These are phyloP conservation scores for Pseudomyrmex sp. DNA, from an alignment of 1,140 invertebrate species.

Conservation along the genomic window DNA sequence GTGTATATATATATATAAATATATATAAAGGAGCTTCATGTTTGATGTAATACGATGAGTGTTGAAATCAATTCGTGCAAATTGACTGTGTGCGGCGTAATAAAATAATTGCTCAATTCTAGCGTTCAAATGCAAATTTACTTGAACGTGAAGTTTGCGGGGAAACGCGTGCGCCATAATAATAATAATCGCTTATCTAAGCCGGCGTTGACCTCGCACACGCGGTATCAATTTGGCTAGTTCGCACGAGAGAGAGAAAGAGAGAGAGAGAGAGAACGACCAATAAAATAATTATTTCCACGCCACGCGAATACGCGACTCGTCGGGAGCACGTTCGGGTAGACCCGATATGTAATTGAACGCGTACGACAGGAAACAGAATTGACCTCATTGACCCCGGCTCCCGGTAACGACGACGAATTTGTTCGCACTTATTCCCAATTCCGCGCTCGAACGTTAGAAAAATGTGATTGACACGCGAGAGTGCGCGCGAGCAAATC, in stretches of 20 bases:
- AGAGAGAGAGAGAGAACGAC: not conserved
- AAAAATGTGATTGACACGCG: not conserved
- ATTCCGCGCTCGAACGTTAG: not conserved
- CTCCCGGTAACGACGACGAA: slow-evolving; percentile 13
- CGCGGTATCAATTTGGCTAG: slow-evolving; percentile 32
- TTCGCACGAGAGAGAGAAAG: not conserved
- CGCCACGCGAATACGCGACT: slow-evolving; percentile 9
- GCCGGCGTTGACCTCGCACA: slow-evolving; percentile 28
- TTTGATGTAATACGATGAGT: no score
- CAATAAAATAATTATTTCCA: slow-evolving; percentile 54
- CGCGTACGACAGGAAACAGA: slow-evolving; percentile 64
- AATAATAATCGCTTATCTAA: slow-evolving; percentile 29
- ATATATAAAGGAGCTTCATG: no score
- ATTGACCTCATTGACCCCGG: slow-evolving; percentile 64
- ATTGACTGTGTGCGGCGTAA: not conserved
- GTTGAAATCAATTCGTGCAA: no score
- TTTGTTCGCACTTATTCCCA: slow-evolving; percentile 34
- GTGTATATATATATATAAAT: no score
- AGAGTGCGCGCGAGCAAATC: not conserved
- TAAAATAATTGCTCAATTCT: not conserved
- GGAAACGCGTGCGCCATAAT: slow-evolving; percentile 16
- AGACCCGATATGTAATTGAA: slow-evolving; percentile 63
- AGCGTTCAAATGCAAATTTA: slow-evolving; percentile 29
- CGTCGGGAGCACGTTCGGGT: slow-evolving; percentile 5
- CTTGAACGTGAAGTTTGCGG: not conserved